These are phyloP conservation scores for Amaurobius ferox DNA, from an alignment of 2,888 invertebrate species.

Conservation along the genomic window DNA sequence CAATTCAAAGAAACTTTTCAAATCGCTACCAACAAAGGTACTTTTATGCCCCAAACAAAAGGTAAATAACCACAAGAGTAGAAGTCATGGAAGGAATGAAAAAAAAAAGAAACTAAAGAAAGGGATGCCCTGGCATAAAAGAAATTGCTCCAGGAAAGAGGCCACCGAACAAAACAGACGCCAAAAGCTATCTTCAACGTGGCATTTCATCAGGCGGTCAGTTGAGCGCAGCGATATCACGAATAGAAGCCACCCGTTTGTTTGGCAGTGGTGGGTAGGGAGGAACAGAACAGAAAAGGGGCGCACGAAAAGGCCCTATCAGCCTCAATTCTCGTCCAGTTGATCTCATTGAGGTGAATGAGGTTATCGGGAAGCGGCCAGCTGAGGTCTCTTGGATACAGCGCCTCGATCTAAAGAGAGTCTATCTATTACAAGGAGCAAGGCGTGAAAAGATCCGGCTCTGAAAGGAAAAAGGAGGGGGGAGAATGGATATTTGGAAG, in stretches of 20 bases:
- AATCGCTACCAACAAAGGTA: too few species aligned
- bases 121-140: neutral
- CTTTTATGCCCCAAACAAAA: neutral
- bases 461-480: neutral
- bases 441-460: slow-evolving; percentile 62
- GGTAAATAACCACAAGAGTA: neutral
- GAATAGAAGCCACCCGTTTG: slow-evolving; percentile 37
- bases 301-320: slow-evolving; percentile 46
- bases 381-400: slow-evolving; percentile 56
- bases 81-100: neutral
- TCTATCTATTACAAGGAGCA: slow-evolving; percentile 49
- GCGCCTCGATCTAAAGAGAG: slow-evolving; percentile 7
- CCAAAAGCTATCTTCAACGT: slow-evolving; percentile 52
- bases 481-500: slow-evolving; percentile 29
- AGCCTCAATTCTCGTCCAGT: slow-evolving; percentile 63
- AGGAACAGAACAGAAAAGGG: slow-evolving; percentile 29
- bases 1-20: too few species aligned
- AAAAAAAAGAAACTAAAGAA: slow-evolving; percentile 14
- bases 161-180: slow-evolving; percentile 35
- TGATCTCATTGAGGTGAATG: slow-evolving; percentile 70
- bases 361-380: slow-evolving; percentile 66
- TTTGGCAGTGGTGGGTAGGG: slow-evolving; percentile 17
- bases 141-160: neutral
- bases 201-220: slow-evolving; percentile 62
- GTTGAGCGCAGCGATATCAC: slow-evolving; percentile 55